Evolutionary conservation across 2,797 vertebrate genomes (phyloP), one percentile per base, ranked within the genome.

Genomic region (Notoglanidium macrostoma): DNA sequence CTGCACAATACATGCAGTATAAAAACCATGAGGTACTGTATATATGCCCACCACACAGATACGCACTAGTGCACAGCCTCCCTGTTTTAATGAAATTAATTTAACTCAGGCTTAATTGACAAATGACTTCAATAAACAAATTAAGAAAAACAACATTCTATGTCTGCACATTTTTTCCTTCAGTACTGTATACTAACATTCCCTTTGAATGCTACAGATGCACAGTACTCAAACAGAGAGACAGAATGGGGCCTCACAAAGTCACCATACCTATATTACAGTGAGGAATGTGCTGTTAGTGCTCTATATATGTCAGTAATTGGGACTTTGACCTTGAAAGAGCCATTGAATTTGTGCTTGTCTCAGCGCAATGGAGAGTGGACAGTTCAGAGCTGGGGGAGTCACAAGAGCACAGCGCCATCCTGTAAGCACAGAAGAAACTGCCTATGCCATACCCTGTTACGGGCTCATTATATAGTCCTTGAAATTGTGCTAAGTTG

Each of bases 291-390:
- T 84, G 85, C 17, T 14, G 61, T 54, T 51, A 87, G 55, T 44
- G 29, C 74, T 19, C 32, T 19, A 57, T n/a, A 72, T 79, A 19
- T 29, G 44, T 74, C 77, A 87, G 74, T 54, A 73, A 65, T n/a
- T 86, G n/a, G 55, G 79, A 67, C 68, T 77, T 85, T 90, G 83
- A 83, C 90, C 76, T 90, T 91, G 88, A 84, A 72, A 65, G 49
- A 87, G 29, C 74, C 55, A 9, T 85, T 51, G 70, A 35, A 86
- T 40, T 65, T 14, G 23, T 32, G 73, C 67, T 87, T 65, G 79
- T 40, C 26, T 83, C 65, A 70, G 84, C 32, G 61, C 65, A 46
- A 46, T n/a, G 21, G 51, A 73, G 54, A 85, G 49, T 40, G 17
- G 44, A 59, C 63, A 57, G 55, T 23, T 51, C 55, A 35, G 70